Evolutionary conservation across 2,888 invertebrate genomes (phyloP), one percentile per base, ranked within the genome.

Genomic region (Parnassius glacialis): DNA sequence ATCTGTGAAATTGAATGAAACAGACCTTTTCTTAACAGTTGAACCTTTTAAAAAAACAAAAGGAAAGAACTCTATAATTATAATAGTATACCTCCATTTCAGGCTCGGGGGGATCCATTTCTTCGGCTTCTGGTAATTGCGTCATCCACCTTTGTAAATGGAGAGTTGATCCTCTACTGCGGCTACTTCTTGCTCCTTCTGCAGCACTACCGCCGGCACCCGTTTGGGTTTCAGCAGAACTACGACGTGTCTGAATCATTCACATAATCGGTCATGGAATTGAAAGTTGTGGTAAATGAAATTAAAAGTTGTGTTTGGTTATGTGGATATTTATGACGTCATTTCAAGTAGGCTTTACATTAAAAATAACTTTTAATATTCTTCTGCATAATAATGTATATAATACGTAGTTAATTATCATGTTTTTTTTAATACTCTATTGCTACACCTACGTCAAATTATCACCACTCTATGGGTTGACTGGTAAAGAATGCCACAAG

Each of bases 131-230:
- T 57, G 95, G 92, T 65, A 95, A 93, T 5, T 95, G 94, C 64
- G 95, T 95, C 95, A 96, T 96, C 96, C 96, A 96, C 74, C 95
- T 94, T 68, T 95, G 95, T 68, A 96, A 86, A 73, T 96, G 96
- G 56, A 95, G 81, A 0, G 95, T 95, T 61, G 95, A 95, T 13
- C 95, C 95, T 79, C 94, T 94, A 73, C 94, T 94, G 56, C 93
- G 93, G 0, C 79, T 81, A 69, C 93, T 93, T 53, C 87, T 77
- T 1, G 84, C 84, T 9, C 84, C 86, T 65, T 87, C 89, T 5
- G 81, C 82, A 1, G 80, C 83, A 73, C 88, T 89, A 0, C 89
- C 88, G 2, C 77, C 85, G 13, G 75, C 86, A 0, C 88, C 87
- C 2, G 90, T 90, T 60, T 90, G 90, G 0, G 90, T 90, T 74